Evolutionary conservation across 1,140 invertebrate species (phyloP).

Genomic region (Trichonephila clavata): DNA sequence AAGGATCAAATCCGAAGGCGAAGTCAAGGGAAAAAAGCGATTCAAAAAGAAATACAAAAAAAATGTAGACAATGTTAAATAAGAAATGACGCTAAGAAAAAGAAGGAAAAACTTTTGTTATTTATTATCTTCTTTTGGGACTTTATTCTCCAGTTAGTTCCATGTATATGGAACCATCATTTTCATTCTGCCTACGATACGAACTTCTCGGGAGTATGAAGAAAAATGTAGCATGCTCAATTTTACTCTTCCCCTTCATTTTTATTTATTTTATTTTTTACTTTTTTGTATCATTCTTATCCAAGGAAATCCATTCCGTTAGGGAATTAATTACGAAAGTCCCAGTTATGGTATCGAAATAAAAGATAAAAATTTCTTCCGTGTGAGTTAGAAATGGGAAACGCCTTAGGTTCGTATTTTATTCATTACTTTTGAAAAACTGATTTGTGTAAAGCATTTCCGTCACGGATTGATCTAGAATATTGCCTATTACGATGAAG

Average conservation of each 20-base stretch:
- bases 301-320: slow-evolving; percentile 45
- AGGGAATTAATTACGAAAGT: slow-evolving; percentile 59
- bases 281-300: slow-evolving; percentile 55
- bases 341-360: slow-evolving; percentile 38
- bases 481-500: slow-evolving; percentile 14
- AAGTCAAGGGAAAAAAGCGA: neutral
- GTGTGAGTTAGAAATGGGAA: slow-evolving; percentile 39
- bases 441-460: slow-evolving; percentile 62
- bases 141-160: slow-evolving; percentile 48
- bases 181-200: slow-evolving; percentile 40
- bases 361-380: slow-evolving; percentile 57
- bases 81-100: slow-evolving; percentile 50
- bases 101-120: slow-evolving; percentile 43
- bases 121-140: slow-evolving; percentile 58
- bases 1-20: slow-evolving; percentile 27
- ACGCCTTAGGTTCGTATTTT: slow-evolving; percentile 49
- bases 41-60: neutral
- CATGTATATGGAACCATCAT: slow-evolving; percentile 47
- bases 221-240: slow-evolving; percentile 48
- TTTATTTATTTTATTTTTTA: neutral
- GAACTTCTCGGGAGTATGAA: neutral
- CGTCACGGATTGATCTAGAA: slow-evolving; percentile 36
- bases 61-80: slow-evolving; percentile 60
- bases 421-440: slow-evolving; percentile 48
- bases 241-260: slow-evolving; percentile 8